Evolutionary conservation across 1,140 invertebrate genomes (phyloP).

Genomic region (Cydia amplana): DNA sequence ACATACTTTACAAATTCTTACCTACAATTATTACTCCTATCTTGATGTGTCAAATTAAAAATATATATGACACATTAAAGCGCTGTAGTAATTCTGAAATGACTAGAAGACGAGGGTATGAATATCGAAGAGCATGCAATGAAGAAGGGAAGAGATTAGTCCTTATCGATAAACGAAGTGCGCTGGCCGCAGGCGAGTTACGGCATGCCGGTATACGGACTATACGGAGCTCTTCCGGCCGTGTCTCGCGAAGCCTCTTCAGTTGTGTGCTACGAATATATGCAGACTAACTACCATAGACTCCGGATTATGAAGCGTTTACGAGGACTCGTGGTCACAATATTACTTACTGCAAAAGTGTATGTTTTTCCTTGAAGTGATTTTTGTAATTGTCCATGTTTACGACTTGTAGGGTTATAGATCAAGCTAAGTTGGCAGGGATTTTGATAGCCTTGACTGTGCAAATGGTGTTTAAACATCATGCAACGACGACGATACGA

Average conservation of each 20-base stretch:
- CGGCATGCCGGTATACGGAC: slow-evolving; percentile 30
- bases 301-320: not conserved
- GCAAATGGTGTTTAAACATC: no score
- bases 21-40: not conserved
- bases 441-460: no score
- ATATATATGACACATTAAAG: not conserved
- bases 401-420: no score
- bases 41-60: not conserved
- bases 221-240: slow-evolving; percentile 32
- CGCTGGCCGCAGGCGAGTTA: slow-evolving; percentile 4
- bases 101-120: not conserved
- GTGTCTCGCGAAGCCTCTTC: slow-evolving; percentile 39
- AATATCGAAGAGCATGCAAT: slow-evolving; percentile 1
- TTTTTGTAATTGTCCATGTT: no score
- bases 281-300: not conserved
- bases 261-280: slow-evolving; percentile 12
- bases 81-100: not conserved
- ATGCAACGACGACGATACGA: no score
- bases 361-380: no score
- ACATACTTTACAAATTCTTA: not conserved
- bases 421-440: no score
- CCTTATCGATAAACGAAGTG: slow-evolving; percentile 8
- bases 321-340: not conserved
- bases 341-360: not conserved
- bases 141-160: slow-evolving; percentile 11